Base-by-base conservation (phyloP, 2,888 invertebrate species). In the Anoplius nigerrimus region DNA sequence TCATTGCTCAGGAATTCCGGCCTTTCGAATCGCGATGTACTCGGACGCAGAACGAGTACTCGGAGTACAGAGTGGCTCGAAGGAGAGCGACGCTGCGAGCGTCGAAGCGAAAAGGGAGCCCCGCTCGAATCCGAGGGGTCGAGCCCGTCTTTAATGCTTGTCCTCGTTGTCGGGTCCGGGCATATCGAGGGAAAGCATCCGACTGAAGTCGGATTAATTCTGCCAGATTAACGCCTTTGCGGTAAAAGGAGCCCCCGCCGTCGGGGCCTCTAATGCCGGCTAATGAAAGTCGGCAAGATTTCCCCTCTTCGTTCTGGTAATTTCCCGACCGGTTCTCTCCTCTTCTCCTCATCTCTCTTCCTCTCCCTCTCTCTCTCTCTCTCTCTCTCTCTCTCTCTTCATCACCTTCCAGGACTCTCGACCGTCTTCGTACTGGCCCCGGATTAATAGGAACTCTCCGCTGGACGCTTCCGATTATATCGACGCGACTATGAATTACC, bases 171-270 rank as follows among this genome's bases (percentile, higher is more conserved):
- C 69, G 74, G 18, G n/a, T 13, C 48, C 69, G 68, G 80, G 80
- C 81, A 83, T 84, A 86, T 85, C 84, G 85, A 85, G 82, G 80
- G 72, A 82, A 85, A 82, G 84, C 84, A 86, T 82, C 84, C 83
- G 76, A 85, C 83, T 80, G 81, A 34, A 84, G 82, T 77, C 78
- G 78, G 82, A 85, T 86, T 85, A 85, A 85, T 86, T 86, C 85
- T 84, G 83, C 82, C 85, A 84, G 86, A 86, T 86, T 85, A 86
- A 85, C 86, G 85, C 86, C 84, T 84, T 85, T 84, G 79, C 74
- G 69, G 71, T 66, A 69, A 74, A 70, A 34, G 34, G 34, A 65
- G 73, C 71, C 75, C 67, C 62, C 56, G 51, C 62, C 73, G 22
- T 69, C 76, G 73, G 71, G 62, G 69, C 68, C 78, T 66, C 73